Conservation (phyloP, 2,888 invertebrate species). For the Cordilura impudica region DNA sequence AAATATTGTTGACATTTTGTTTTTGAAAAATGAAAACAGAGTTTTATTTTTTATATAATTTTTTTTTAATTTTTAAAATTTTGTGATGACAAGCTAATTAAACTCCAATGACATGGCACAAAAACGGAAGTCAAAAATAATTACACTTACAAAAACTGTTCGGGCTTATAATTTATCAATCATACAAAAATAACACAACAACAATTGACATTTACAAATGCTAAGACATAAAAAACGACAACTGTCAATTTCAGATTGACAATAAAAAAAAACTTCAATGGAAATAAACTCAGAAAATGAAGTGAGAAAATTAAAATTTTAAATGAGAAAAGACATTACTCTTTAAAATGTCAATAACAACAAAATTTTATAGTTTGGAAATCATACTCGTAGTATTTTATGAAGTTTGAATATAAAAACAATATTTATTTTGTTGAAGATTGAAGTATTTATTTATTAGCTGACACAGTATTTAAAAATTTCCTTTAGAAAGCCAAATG, state of each 20-base stretch:
- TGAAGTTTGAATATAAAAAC: background rate
- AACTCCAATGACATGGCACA: constrained; percentile 22
- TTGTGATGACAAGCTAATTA: constrained; percentile 28
- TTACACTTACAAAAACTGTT: constrained; percentile 1
- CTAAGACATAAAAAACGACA: background rate
- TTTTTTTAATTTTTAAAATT: background rate
- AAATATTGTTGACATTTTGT: constrained; percentile 1
- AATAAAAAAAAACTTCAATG: background rate
- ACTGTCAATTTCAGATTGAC: constrained; percentile 32
- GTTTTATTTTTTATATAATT: too few species aligned
- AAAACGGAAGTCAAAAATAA: constrained; percentile 21
- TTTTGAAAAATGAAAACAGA: too few species aligned
- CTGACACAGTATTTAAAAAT: constrained; percentile 31
- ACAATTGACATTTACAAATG: constrained; percentile 38
- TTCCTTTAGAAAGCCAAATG: constrained; percentile 46
- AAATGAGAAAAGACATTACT: too few species aligned
- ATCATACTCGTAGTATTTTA: too few species aligned
- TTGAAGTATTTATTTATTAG: constrained; percentile 42
- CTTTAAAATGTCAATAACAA: too few species aligned
- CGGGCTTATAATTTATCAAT: background rate
- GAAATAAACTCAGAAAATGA: constrained; percentile 7
- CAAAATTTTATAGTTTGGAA: background rate
- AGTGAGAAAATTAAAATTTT: constrained; percentile 35
- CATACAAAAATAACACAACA: background rate
- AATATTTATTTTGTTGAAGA: constrained; percentile 19